A percentile compares a stretch with the other conserved stretches of the same genome.
Evolutionary conservation across 2,888 invertebrate species (phyloP).

Genomic region (Notocelia uddmanniana): DNA sequence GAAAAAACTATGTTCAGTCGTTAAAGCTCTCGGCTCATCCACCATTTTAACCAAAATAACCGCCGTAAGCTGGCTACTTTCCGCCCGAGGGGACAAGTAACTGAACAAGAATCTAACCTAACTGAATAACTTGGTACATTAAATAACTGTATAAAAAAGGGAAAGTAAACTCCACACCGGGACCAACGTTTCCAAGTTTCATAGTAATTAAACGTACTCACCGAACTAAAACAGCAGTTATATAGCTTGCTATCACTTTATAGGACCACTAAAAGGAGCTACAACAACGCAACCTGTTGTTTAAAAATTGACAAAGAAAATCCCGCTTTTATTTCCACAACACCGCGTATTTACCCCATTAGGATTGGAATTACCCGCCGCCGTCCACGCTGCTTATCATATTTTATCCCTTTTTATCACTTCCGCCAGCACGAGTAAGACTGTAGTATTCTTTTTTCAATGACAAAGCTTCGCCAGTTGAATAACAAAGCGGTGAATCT

Average conservation of each 20-base stretch:
- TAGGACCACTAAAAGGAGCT: neutral
- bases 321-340: slow-evolving; percentile 15
- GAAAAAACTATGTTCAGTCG: no score
- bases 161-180: neutral
- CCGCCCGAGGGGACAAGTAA: no score
- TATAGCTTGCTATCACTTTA: neutral
- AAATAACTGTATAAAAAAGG: no score
- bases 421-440: slow-evolving; percentile 63
- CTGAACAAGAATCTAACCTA: no score
- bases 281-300: neutral
- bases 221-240: neutral
- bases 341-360: slow-evolving; percentile 30
- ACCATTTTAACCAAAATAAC: no score
- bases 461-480: slow-evolving; percentile 71
- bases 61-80: no score
- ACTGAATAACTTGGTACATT: no score
- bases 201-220: neutral
- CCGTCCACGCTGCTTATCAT: slow-evolving; percentile 55
- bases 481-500: slow-evolving; percentile 74
- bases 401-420: slow-evolving; percentile 70
- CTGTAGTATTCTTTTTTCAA: slow-evolving; percentile 70
- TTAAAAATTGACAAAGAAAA: slow-evolving; percentile 5
- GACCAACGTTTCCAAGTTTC: neutral
- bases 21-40: no score
- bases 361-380: slow-evolving; percentile 27